These are phyloP conservation scores for Rapana venosa DNA, from an alignment of 2,888 invertebrate genomes.

Conservation along the genomic window DNA sequence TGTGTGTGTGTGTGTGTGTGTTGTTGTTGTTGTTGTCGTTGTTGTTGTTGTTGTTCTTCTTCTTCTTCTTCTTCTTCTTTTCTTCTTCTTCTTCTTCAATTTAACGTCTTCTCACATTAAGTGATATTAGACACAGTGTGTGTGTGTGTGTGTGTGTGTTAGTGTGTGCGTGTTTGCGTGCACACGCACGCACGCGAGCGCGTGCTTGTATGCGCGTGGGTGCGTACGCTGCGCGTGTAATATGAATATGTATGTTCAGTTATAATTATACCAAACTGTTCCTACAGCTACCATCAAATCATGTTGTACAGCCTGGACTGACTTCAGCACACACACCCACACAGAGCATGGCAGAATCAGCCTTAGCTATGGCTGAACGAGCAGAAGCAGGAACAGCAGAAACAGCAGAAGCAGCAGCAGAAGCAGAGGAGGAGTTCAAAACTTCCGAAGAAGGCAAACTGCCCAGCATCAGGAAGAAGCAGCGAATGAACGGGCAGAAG, in stretches of 20 bases:
- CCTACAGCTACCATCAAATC: neutral
- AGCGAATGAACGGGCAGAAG: constrained; percentile 72
- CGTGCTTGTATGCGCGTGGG: too few species aligned
- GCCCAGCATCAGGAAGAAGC: constrained; percentile 36
- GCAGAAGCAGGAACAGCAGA: neutral
- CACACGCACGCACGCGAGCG: too few species aligned
- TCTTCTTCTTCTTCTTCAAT: too few species aligned
- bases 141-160: neutral
- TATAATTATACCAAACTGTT: neutral
- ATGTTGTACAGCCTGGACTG: neutral
- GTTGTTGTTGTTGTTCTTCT: too few species aligned
- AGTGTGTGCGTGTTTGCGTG: too few species aligned
- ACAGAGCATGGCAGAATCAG: neutral
- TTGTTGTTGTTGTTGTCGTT: too few species aligned
- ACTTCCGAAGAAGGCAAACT: neutral
- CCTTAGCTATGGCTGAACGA: neutral
- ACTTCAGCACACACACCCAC: neutral
- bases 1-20: too few species aligned
- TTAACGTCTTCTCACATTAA: too few species aligned
- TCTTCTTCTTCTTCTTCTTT: too few species aligned
- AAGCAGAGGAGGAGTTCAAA: neutral
- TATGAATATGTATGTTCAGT: neutral
- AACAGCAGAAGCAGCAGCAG: neutral
- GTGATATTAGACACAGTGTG: too few species aligned
- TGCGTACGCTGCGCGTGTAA: neutral